phyloP scores from a whole-genome alignment of 2,888 invertebrate genomes.

The Lobophora halterata region DNA sequence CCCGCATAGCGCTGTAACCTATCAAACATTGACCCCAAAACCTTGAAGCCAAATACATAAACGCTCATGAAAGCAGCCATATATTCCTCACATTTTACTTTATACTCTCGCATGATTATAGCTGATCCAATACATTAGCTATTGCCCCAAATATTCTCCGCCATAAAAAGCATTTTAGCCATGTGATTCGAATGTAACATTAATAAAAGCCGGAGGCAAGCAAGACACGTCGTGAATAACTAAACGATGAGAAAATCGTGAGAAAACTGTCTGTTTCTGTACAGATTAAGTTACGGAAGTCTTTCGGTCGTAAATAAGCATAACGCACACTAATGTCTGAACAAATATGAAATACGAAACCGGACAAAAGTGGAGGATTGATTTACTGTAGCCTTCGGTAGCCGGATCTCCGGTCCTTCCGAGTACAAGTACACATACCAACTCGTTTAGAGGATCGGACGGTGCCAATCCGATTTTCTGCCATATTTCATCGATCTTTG shows the following conservation, averaged over 20 bases:
- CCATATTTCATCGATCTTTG: conserved; percentile 41
- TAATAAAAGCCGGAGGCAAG: conserved; percentile 34
- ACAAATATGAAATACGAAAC: conserved; percentile 59
- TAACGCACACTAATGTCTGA: conserved; percentile 50
- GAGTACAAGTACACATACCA: conserved; percentile 19
- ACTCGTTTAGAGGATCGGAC: conserved; percentile 17
- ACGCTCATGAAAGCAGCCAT: conserved; percentile 11
- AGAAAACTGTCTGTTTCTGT: conserved; percentile 36
- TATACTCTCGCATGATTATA: conserved; percentile 21
- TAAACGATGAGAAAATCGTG: conserved; percentile 35
- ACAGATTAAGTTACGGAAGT: conserved; percentile 42
- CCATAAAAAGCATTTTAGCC: conserved; percentile 34
- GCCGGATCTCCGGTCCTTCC: conserved; percentile 44
- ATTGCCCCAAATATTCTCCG: conserved; percentile 26
- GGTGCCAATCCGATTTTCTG: conserved; percentile 25
- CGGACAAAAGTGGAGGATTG: conserved; percentile 54
- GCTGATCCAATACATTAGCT: conserved; percentile 31
- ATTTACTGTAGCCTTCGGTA: conserved; percentile 52
- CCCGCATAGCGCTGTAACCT: not conserved
- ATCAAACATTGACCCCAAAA: conserved; percentile 3
- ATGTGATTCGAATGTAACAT: conserved; percentile 33
- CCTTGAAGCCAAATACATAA: conserved; percentile 13
- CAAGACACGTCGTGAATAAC: conserved; percentile 38
- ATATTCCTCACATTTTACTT: conserved; percentile 21
- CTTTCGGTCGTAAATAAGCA: conserved; percentile 44